Percentiles rank a stretch among this genome's conserved stretches.
Conservation (phyloP, 2,797 vertebrate species). For the Discoglossus pictus region DNA sequence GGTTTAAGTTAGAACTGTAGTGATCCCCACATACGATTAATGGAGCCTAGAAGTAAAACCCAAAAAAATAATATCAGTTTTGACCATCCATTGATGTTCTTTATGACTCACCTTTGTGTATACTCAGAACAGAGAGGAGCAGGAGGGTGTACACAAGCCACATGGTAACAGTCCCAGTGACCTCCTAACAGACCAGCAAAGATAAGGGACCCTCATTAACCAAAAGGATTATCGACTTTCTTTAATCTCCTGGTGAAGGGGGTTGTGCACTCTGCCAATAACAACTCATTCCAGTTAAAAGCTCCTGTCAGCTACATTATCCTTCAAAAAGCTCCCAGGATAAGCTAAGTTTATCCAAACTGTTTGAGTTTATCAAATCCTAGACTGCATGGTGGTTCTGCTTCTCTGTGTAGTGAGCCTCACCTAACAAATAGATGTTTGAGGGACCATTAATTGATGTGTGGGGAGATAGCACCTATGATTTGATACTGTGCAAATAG, state of each 20-base stretch:
- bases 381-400: too few species aligned
- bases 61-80: too few species aligned
- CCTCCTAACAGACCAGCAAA: slow-evolving; percentile 66
- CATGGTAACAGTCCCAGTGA: slow-evolving; percentile 70
- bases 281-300: slow-evolving; percentile 44
- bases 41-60: too few species aligned
- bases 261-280: slow-evolving; percentile 49
- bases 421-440: too few species aligned
- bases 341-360: slow-evolving; percentile 18
- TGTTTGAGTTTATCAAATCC: too few species aligned
- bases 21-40: too few species aligned
- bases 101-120: slow-evolving; percentile 76
- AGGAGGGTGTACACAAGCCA: slow-evolving; percentile 65
- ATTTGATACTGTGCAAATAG: too few species aligned
- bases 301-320: slow-evolving; percentile 40
- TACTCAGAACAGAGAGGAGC: slow-evolving; percentile 69
- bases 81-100: too few species aligned
- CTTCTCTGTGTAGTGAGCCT: too few species aligned
- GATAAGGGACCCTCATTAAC: slow-evolving; percentile 74
- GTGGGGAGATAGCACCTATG: too few species aligned
- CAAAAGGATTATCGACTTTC: slow-evolving; percentile 74
- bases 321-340: slow-evolving; percentile 13
- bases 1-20: too few species aligned
- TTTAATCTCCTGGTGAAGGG: slow-evolving; percentile 68
- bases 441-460: too few species aligned